These are phyloP conservation scores for Thalpophila matura DNA, from an alignment of 2,888 invertebrate genomes.

Conservation along the genomic window DNA sequence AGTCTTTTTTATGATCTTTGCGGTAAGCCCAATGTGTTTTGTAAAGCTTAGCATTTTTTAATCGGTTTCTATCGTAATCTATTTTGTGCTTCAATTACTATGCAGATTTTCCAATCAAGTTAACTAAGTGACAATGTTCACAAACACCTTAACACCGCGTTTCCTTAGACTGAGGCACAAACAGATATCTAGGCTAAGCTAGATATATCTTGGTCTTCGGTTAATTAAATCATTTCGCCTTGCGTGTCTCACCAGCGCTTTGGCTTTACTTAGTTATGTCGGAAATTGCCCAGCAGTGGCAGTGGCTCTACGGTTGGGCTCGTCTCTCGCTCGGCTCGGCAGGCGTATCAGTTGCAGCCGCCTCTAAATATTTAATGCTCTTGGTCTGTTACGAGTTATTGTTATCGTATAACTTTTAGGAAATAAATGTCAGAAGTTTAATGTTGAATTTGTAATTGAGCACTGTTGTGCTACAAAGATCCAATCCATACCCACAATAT, in stretches of 20 bases:
- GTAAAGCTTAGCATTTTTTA: neutral
- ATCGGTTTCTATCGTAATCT: neutral
- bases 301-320: constrained; percentile 16
- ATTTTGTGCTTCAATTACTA: constrained; percentile 8
- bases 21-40: no score
- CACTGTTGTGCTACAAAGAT: no score
- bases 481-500: no score
- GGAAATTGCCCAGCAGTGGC: constrained; percentile 17
- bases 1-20: no score
- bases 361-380: constrained; percentile 29
- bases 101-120: constrained; percentile 44
- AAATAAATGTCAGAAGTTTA: constrained; percentile 1
- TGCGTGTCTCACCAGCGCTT: constrained; percentile 34
- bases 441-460: neutral
- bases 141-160: constrained; percentile 2
- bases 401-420: neutral
- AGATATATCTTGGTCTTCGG: constrained; percentile 23
- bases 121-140: constrained; percentile 2
- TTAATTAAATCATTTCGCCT: constrained; percentile 53
- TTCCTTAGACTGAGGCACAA: constrained; percentile 17
- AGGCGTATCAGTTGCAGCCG: constrained; percentile 25
- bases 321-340: constrained; percentile 8
- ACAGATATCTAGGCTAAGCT: constrained; percentile 16
- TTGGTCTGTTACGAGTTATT: constrained; percentile 3
- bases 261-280: constrained; percentile 35